Evolutionary conservation across 2,797 vertebrate genomes (phyloP), one percentile per base, ranked within the genome.

Genomic region (Pogoniulus pusillus): DNA sequence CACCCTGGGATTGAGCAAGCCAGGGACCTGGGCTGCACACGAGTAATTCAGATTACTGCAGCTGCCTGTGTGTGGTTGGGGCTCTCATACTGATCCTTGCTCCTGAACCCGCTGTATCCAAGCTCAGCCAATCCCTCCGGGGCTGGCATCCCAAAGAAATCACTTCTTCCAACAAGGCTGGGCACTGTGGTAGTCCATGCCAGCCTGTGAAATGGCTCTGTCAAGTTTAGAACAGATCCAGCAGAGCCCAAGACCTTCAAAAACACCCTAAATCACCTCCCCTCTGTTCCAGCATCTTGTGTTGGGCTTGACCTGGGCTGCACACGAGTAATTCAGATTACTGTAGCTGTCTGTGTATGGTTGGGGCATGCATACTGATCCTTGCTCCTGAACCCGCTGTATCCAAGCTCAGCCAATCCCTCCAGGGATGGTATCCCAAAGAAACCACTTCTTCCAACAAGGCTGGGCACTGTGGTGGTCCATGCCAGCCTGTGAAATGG

Each of bases 1-100:
- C 90, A 94, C 85, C 66, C 87, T 23, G 78, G 66, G 87, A 91
- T 65, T 88, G 86, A 94, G 94, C 82, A 93, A 92, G 66, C 54
- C n/a, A 23, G 66, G 68, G 89, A 91, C 92, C 88, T 65, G 87
- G 89, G 80, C 12, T 93, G 79, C 80, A 93, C 80, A 82, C n/a
- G 23, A 84, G 45, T 82, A 71, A 92, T 76, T 91, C 68, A 27
- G 72, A 81, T 87, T 87, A 82, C 51, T 83, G 92, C 83, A 75
- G 86, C 89, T 94, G 79, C 85, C 82, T 93, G 88, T 19, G 27
- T 47, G 82, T 39, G 85, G 81, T 41, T 94, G 80, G 37, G 70
- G 53, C 64, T 29, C 0, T 26, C 72, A 80, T 68, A 39, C 41
- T 1, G 2, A 83, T 27, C 84, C 69, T 9, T 37, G 53, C 64